phyloP scores from a whole-genome alignment of 2,797 vertebrate genomes.

The Ctenochaetus hawaiiensis region DNA sequence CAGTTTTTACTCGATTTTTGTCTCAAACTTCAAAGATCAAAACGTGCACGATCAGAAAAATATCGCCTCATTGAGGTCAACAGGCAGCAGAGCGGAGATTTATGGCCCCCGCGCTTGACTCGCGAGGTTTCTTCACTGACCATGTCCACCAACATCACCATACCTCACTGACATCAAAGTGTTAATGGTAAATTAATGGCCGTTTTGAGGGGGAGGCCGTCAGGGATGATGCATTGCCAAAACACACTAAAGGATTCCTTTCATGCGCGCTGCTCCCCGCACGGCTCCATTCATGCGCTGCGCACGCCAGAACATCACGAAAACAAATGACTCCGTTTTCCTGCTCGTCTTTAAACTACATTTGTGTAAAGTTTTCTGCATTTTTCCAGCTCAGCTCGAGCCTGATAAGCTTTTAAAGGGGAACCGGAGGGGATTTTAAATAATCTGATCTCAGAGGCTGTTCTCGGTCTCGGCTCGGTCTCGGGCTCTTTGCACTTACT shows the following conservation, averaged over 20 bases:
- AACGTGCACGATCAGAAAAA: not conserved
- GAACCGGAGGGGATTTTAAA: not conserved
- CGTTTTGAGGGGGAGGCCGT: constrained; percentile 56
- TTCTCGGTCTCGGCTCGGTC: not conserved
- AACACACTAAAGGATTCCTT: constrained; percentile 62
- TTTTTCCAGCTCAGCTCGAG: too few relatives aligned
- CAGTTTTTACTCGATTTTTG: not conserved
- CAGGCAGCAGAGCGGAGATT: constrained; percentile 27
- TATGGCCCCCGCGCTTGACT: constrained; percentile 47
- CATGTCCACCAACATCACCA: constrained; percentile 70
- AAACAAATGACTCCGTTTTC: constrained; percentile 45
- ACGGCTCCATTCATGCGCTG: constrained; percentile 49
- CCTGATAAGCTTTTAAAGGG: not conserved
- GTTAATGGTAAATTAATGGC: constrained; percentile 74
- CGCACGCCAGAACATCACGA: constrained; percentile 37
- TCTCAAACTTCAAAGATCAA: not conserved
- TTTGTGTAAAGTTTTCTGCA: too few relatives aligned
- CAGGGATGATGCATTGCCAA: constrained; percentile 67
- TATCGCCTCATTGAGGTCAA: too few relatives aligned
- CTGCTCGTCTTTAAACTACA: constrained; percentile 20
- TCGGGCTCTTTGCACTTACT: constrained; percentile 88
- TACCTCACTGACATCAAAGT: constrained; percentile 73
- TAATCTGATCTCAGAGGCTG: too few relatives aligned
- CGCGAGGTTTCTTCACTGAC: constrained; percentile 49
- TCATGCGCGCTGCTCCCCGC: constrained; percentile 47